Percentiles rank a stretch among this genome's conserved stretches.
phyloP scores from a whole-genome alignment of 2,797 vertebrate genomes.

The Oreortyx pictus region DNA sequence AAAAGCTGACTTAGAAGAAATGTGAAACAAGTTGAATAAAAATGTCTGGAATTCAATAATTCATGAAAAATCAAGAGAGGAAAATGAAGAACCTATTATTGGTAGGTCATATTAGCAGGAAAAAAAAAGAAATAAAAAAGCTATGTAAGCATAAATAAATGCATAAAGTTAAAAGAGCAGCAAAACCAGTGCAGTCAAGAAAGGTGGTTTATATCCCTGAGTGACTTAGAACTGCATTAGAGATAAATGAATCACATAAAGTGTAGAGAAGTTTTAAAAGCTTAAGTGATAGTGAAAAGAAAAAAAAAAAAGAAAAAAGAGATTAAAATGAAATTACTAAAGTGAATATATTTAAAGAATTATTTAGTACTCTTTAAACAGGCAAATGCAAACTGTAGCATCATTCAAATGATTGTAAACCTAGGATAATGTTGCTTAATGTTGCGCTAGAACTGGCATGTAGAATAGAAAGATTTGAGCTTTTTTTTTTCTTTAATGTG shows the following conservation, averaged over 20 bases:
- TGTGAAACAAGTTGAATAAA: conserved; percentile 52
- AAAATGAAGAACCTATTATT: conserved; percentile 35
- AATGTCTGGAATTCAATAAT: conserved; percentile 61
- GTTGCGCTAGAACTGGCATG: background rate
- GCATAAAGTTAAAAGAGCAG: conserved; percentile 33
- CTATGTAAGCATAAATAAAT: conserved; percentile 47
- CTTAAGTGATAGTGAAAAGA: background rate
- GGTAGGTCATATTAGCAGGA: background rate
- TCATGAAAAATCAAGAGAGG: conserved; percentile 54
- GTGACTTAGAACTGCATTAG: background rate
- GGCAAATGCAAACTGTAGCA: background rate
- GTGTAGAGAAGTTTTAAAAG: background rate
- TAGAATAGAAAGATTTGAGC: background rate
- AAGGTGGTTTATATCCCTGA: background rate
- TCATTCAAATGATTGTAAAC: background rate
- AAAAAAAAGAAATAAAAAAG: background rate
- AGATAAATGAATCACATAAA: background rate
- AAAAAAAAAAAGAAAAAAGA: background rate
- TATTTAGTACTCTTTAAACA: background rate
- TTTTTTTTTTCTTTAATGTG: background rate
- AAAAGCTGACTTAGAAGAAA: conserved; percentile 63
- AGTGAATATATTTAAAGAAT: background rate
- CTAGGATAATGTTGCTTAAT: background rate
- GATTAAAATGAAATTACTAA: background rate
- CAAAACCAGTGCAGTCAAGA: background rate